A percentile compares a stretch with the other conserved stretches of the same genome.
Conservation (phyloP, 2,888 invertebrate genomes). For the Allygus modestus region DNA sequence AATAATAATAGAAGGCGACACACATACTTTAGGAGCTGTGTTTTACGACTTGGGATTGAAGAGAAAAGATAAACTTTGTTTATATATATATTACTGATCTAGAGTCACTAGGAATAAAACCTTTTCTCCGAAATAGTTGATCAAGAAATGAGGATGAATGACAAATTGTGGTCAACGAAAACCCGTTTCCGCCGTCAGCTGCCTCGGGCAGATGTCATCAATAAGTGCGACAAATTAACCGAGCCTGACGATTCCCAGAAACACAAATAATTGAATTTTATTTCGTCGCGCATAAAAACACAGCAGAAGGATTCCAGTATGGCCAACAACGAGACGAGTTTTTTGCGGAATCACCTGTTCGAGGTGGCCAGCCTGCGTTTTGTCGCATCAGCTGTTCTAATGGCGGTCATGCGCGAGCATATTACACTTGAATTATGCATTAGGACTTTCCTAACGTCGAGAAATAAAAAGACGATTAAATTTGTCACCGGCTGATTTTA, state of each 20-base stretch:
- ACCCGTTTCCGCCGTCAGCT: neutral
- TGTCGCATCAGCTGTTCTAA: slow-evolving; percentile 21
- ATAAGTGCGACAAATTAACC: slow-evolving; percentile 16
- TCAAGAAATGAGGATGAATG: neutral
- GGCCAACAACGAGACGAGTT: slow-evolving; percentile 26
- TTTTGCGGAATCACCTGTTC: neutral
- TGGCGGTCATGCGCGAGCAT: neutral
- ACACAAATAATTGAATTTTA: slow-evolving; percentile 48
- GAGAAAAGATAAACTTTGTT: too few species aligned
- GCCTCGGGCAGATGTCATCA: slow-evolving; percentile 44
- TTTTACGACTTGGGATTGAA: too few species aligned
- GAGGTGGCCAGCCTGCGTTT: neutral
- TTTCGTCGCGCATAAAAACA: slow-evolving; percentile 20
- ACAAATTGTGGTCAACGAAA: neutral
- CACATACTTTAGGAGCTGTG: too few species aligned
- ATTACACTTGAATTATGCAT: slow-evolving; percentile 3
- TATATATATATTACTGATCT: too few species aligned
- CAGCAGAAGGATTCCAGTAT: slow-evolving; percentile 4
- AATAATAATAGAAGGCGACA: too few species aligned
- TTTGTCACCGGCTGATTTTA: neutral
- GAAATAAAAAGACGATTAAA: slow-evolving; percentile 12
- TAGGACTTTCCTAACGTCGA: neutral
- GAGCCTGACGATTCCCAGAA: slow-evolving; percentile 30
- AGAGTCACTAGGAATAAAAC: too few species aligned
- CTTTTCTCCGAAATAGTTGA: neutral